phyloP scores from a whole-genome alignment of 2,113 vertebrate species.

The Ceuthmochares aereus region DNA sequence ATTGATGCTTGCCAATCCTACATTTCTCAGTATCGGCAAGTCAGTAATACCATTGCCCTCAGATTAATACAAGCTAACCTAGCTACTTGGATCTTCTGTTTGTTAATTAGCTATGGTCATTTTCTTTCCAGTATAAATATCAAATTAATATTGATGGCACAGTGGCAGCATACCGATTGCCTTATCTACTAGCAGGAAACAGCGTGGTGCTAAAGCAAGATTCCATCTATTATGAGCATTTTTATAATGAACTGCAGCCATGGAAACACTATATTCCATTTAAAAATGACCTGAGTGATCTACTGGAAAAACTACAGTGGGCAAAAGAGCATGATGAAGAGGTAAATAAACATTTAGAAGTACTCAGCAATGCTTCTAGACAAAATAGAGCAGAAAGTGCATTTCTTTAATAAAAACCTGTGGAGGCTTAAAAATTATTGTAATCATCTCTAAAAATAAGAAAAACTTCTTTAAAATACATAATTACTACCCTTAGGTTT shows the following conservation, averaged over 20 bases:
- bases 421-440: background rate
- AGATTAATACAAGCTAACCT: background rate
- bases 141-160: constrained; percentile 97
- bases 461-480: background rate
- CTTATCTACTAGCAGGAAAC: constrained; percentile 92
- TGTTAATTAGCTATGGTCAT: background rate
- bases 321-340: constrained; percentile 92
- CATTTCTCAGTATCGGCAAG: constrained; percentile 22
- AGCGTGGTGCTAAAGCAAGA: constrained; percentile 97
- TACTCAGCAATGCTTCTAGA: background rate
- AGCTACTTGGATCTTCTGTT: background rate
- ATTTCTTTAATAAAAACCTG: background rate
- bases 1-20: constrained; percentile 28
- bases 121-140: constrained; percentile 90
- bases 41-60: constrained; percentile 23
- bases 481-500: background rate
- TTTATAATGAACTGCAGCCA: constrained; percentile 89
- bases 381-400: background rate
- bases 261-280: constrained; percentile 97
- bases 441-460: background rate
- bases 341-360: constrained; percentile 71
- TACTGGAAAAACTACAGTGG: constrained; percentile 94
- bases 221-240: constrained; percentile 95
- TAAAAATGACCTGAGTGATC: constrained; percentile 90
- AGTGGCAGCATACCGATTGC: constrained; percentile 93